A percentile compares a stretch with the other conserved stretches of the same genome.
Evolutionary conservation across 2,888 invertebrate species (phyloP).

Genomic region (Meteorus cinctellus): DNA sequence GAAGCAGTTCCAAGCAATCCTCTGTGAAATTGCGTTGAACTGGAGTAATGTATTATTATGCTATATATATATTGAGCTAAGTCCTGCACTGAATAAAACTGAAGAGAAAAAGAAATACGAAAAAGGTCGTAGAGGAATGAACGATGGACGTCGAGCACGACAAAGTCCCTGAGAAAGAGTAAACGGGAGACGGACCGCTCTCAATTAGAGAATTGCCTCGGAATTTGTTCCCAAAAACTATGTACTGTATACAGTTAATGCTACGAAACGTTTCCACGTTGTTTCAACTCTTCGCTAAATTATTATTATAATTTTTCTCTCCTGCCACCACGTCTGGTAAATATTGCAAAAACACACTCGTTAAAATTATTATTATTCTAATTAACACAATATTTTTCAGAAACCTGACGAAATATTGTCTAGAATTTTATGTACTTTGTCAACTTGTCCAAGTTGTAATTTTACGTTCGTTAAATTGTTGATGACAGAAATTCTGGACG

Average conservation of each 20-base stretch:
- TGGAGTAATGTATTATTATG: not conserved
- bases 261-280: conserved; percentile 2
- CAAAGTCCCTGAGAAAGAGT: conserved; percentile 18
- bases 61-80: not conserved
- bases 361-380: not conserved
- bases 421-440: not conserved
- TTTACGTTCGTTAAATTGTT: not conserved
- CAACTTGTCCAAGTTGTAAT: not conserved
- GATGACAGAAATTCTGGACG: not conserved
- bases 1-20: not conserved
- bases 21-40: not conserved
- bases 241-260: not conserved
- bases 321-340: not conserved
- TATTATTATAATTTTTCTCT: not conserved
- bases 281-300: not conserved
- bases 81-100: not conserved
- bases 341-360: not conserved
- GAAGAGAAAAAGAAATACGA: conserved; percentile 28
- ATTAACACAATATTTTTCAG: not conserved
- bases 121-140: conserved; percentile 44
- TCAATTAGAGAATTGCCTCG: conserved; percentile 60
- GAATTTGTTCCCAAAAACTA: conserved; percentile 59
- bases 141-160: conserved; percentile 8
- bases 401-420: not conserved
- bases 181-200: conserved; percentile 50